A percentile compares a stretch with the other conserved stretches of the same genome.
Conservation (phyloP, 2,113 vertebrate genomes). For the Cyprinodon brontotheroides region DNA sequence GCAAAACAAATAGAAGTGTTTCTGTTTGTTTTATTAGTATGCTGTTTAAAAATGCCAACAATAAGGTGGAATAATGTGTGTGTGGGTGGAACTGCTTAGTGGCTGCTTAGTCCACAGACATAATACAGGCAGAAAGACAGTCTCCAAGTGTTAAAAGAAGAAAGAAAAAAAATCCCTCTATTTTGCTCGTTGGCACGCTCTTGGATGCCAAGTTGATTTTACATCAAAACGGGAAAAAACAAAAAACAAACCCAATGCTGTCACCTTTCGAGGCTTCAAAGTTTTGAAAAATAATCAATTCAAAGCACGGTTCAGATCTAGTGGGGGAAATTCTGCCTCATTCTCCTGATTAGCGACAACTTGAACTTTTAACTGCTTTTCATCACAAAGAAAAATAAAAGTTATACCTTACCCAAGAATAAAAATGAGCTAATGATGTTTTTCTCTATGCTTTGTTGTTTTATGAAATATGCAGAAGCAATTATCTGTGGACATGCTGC, state of each 20-base stretch:
- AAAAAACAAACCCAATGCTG: neutral
- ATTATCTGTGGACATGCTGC: neutral
- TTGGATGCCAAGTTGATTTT: neutral
- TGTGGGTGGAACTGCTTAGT: neutral
- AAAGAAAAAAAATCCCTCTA: neutral
- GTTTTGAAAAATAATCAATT: neutral
- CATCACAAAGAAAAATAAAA: neutral
- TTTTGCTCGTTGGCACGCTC: neutral
- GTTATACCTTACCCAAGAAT: neutral
- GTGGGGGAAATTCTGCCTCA: neutral
- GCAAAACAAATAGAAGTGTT: neutral
- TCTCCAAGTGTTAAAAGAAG: neutral
- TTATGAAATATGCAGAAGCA: neutral
- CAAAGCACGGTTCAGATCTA: neutral
- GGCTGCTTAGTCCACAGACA: neutral
- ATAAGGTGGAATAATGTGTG: neutral
- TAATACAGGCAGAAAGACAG: neutral
- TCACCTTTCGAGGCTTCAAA: neutral
- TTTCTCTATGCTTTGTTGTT: neutral
- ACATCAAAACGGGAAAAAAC: neutral
- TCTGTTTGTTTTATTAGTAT: neutral
- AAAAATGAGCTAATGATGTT: neutral
- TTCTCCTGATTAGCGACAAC: too few species aligned
- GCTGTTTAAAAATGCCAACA: neutral
- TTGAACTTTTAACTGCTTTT: neutral